Conservation (phyloP, 2,797 vertebrate genomes). For the Channallabes apus region DNA sequence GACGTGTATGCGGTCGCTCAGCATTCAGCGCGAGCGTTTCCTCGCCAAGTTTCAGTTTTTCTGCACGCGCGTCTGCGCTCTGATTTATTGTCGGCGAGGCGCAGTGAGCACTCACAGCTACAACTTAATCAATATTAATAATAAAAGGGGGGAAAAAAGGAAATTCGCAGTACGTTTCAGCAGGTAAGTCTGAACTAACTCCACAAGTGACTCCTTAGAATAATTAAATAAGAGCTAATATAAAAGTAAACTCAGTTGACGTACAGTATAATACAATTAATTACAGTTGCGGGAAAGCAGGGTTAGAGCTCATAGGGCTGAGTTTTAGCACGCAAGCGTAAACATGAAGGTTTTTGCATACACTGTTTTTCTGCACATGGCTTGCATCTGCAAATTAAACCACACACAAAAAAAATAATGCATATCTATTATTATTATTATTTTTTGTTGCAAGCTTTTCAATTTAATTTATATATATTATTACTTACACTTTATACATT, state of each 20-base stretch:
- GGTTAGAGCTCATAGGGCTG: neutral
- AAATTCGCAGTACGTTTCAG: neutral
- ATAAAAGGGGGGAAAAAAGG: neutral
- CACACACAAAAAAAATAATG: neutral
- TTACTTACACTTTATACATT: neutral
- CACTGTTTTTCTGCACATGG: neutral
- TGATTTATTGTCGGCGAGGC: slow-evolving; percentile 51
- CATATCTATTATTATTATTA: too few species aligned
- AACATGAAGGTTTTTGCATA: neutral
- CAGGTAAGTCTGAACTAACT: slow-evolving; percentile 6
- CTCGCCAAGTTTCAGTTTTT: slow-evolving; percentile 49
- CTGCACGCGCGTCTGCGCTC: slow-evolving; percentile 43
- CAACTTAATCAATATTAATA: neutral
- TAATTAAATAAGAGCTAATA: neutral
- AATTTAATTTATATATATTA: neutral
- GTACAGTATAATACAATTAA: neutral
- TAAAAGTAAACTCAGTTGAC: neutral
- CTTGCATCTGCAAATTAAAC: slow-evolving; percentile 25
- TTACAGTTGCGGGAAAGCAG: neutral
- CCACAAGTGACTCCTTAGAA: neutral
- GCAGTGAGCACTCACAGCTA: neutral
- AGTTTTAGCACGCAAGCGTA: neutral
- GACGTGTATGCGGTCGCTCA: slow-evolving; percentile 50
- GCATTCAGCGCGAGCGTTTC: slow-evolving; percentile 37
- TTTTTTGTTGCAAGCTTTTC: neutral